These are phyloP conservation scores for Uria lomvia DNA, from an alignment of 2,113 vertebrate genomes.

Conservation along the genomic window DNA sequence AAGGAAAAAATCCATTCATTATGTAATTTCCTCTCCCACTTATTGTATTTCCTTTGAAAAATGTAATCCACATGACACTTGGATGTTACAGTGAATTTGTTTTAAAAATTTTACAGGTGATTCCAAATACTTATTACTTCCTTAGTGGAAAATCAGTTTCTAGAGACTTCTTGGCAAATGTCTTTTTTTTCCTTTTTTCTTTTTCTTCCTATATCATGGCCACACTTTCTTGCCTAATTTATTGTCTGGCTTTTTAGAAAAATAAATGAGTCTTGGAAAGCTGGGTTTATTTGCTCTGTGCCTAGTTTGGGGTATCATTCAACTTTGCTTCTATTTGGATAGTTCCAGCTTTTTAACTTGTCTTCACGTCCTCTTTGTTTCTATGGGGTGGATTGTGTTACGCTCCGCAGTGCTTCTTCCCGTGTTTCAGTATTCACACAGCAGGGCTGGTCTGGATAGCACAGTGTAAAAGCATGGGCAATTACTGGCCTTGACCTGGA, in stretches of 20 bases:
- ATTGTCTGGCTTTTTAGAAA: not conserved
- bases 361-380: not conserved
- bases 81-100: not conserved
- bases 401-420: not conserved
- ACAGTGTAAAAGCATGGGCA: not conserved
- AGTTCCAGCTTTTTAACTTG: not conserved
- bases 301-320: not conserved
- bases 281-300: not conserved
- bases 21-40: constrained; percentile 8
- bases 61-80: constrained; percentile 4
- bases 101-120: constrained; percentile 9
- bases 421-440: not conserved
- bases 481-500: not conserved
- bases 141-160: constrained; percentile 37
- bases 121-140: constrained; percentile 21
- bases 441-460: not conserved
- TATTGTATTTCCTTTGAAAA: constrained; percentile 36
- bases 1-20: constrained; percentile 5
- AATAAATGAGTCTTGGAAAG: not conserved
- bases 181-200: not conserved
- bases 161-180: not conserved
- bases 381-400: not conserved
- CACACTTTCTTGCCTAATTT: not conserved
- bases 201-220: not conserved
- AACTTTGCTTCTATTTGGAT: not conserved